Conservation (phyloP, 2,113 vertebrate species). For the Junco hyemalis region DNA sequence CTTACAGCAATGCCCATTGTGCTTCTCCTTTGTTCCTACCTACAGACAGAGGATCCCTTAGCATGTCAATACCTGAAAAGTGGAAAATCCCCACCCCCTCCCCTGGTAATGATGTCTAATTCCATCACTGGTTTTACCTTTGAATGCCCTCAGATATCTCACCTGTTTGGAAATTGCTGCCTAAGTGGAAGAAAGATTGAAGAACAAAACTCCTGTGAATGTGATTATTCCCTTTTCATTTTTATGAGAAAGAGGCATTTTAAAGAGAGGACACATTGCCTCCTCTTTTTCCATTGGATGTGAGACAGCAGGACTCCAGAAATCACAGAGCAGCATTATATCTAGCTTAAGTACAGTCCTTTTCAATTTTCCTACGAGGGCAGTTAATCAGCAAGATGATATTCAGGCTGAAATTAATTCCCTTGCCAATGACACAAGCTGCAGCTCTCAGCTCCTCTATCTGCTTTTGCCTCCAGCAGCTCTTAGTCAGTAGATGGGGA, state of each 20-base stretch:
- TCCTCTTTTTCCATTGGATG: not conserved
- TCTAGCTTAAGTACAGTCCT: not conserved
- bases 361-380: not conserved
- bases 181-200: not conserved
- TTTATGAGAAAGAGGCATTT: not conserved
- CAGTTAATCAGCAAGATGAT: slow-evolving; percentile 25
- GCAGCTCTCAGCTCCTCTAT: not conserved
- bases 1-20: fast-evolving
- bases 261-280: not conserved
- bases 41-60: not conserved
- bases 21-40: not conserved
- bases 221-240: not conserved
- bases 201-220: not conserved
- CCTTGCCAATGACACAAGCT: not conserved
- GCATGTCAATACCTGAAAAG: not conserved
- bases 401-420: slow-evolving; percentile 40
- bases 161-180: not conserved
- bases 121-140: not conserved
- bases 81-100: not conserved
- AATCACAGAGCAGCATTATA: not conserved
- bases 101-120: not conserved
- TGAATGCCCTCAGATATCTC: not conserved
- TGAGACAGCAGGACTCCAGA: not conserved
- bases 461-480: slow-evolving; percentile 24
- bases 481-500: not conserved